These are phyloP conservation scores for Tribolium freemani DNA, from an alignment of 2,888 invertebrate species.

Conservation along the genomic window DNA sequence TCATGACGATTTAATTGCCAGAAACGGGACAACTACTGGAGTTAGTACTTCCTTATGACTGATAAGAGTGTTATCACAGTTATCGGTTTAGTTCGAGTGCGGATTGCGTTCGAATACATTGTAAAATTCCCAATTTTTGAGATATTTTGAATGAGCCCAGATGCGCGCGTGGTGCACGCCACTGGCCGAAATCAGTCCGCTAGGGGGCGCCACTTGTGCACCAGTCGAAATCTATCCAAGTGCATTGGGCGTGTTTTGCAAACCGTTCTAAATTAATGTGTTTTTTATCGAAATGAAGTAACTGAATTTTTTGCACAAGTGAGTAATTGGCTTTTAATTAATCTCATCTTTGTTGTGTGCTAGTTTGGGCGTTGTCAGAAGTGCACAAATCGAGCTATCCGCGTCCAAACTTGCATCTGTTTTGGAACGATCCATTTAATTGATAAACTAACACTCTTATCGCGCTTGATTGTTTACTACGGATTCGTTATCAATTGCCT, in stretches of 20 bases:
- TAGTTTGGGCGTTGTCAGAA: slow-evolving; percentile 31
- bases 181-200: slow-evolving; percentile 46
- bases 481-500: not conserved
- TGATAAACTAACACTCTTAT: slow-evolving; percentile 35
- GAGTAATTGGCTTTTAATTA: slow-evolving; percentile 47
- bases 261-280: slow-evolving; percentile 60
- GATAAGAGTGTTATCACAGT: not conserved
- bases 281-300: slow-evolving; percentile 64
- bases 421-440: slow-evolving; percentile 44
- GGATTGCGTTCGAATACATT: too few relatives aligned
- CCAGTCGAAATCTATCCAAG: slow-evolving; percentile 61
- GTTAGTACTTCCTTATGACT: slow-evolving; percentile 24
- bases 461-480: slow-evolving; percentile 11
- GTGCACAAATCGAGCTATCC: slow-evolving; percentile 40
- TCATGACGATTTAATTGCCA: slow-evolving; percentile 18
- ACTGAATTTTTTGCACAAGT: slow-evolving; percentile 59
- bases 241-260: slow-evolving; percentile 66
- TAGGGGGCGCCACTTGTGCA: slow-evolving; percentile 55
- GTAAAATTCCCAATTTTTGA: not conserved
- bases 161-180: slow-evolving; percentile 39
- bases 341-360: slow-evolving; percentile 8
- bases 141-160: not conserved
- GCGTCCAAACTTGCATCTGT: slow-evolving; percentile 60
- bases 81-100: too few relatives aligned
- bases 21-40: slow-evolving; percentile 7